Evolutionary conservation across 1,140 invertebrate species (phyloP), one percentile per base, ranked within the genome.

Genomic region (Fopius arisanus): DNA sequence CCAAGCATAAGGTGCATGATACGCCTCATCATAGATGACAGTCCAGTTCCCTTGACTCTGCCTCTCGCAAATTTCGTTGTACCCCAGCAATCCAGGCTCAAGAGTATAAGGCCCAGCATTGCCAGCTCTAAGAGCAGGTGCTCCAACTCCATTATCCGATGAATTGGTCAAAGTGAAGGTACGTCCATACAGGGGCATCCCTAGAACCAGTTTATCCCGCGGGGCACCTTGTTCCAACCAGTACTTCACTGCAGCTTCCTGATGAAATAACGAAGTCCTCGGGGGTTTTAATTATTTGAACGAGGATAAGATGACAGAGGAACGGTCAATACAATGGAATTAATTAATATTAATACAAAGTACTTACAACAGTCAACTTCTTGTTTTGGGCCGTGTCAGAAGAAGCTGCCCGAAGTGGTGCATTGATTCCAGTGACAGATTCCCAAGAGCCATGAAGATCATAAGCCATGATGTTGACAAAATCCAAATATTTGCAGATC

Each of bases 391-490:
- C 72, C 33, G 68, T 78, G 21, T 91, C 90, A 37, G 88, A 86
- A 6, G 87, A 86, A 23, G 89, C 86, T 37, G 88, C 73, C 76
- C 90, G 90, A 67, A 92, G 83, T 0, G 91, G 91, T 12, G 91
- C 88, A 76, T 91, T 91, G 71, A 90, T 88, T 19, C 91, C 92
- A 4, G 91, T 90, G 0, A 80, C 80, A 0, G 82, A 83, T 72
- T 93, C 91, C 89, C 91, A 92, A 6, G 89, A 84, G 7, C 90
- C 90, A 79, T 93, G 92, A 77, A 91, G 92, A 82, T 94, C 92
- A 80, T 94, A 94, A 6, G 90, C 87, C 91, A 93, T 92, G 2
- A 94, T 75, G 79, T 93, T 93, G 3, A 94, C 88, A 77, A 92
- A 92, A 79, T 94, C 91, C n/a, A 93, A 79, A 48, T 87, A 79